phyloP scores from a whole-genome alignment of 2,888 invertebrate species.

The Lasioglossum oenotherae region DNA sequence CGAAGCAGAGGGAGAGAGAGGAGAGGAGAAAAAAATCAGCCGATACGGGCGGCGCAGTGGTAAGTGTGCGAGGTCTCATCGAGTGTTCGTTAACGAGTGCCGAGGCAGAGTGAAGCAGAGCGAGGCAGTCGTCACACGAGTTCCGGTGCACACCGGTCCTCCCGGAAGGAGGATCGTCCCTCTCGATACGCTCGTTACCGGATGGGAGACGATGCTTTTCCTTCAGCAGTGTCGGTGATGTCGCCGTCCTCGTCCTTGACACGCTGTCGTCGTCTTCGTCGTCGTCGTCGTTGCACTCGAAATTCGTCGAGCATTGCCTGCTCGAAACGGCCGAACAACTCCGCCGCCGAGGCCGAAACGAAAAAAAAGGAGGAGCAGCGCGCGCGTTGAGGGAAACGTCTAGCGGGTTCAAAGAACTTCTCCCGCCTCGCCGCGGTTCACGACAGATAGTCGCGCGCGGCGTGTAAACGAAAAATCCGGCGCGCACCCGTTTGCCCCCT shows the following conservation, averaged over 20 bases:
- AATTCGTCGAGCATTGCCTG: constrained; percentile 19
- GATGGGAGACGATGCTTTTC: constrained; percentile 20
- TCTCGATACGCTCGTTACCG: constrained; percentile 50
- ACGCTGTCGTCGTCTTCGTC: neutral
- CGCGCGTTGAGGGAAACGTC: constrained; percentile 31
- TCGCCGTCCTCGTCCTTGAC: neutral
- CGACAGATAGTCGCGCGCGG: constrained; percentile 31
- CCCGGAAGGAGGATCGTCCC: constrained; percentile 26
- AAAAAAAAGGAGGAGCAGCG: constrained; percentile 7
- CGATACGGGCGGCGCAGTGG: constrained; percentile 26
- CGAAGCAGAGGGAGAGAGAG: no score
- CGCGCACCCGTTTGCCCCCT: constrained; percentile 35
- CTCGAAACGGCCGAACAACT: constrained; percentile 32
- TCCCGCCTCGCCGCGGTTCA: constrained; percentile 10
- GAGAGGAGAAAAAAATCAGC: neutral
- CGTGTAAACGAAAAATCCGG: constrained; percentile 49
- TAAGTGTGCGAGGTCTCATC: constrained; percentile 35
- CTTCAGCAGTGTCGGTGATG: neutral
- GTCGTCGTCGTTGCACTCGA: neutral
- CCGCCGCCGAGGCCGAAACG: neutral
- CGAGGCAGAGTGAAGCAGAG: neutral
- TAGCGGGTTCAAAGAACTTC: constrained; percentile 55
- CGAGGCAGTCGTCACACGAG: constrained; percentile 23
- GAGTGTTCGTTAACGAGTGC: constrained; percentile 57
- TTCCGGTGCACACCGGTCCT: constrained; percentile 26